Conservation (phyloP, 2,888 invertebrate species). For the Netelia inedita region DNA sequence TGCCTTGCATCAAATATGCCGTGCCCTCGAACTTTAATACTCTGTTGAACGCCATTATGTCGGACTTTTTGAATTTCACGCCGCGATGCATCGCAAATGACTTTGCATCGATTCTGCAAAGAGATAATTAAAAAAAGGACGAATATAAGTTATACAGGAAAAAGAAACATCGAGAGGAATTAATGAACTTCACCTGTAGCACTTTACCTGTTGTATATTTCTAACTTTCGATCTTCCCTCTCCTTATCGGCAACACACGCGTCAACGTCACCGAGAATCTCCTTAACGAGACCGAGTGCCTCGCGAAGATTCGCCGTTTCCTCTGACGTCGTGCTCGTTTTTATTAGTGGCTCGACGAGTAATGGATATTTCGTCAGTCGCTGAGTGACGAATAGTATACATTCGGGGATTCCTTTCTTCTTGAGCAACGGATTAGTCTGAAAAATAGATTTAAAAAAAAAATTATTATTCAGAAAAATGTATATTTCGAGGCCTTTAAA, state of each 20-base stretch:
- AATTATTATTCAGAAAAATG: slow-evolving; percentile 3
- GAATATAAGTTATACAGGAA: slow-evolving; percentile 1
- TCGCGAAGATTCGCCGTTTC: slow-evolving; percentile 93
- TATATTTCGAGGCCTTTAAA: background rate
- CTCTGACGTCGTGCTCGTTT: slow-evolving; percentile 94
- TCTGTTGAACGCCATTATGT: slow-evolving; percentile 93
- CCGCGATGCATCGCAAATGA: slow-evolving; percentile 94
- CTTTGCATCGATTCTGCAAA: slow-evolving; percentile 93
- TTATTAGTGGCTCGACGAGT: slow-evolving; percentile 95
- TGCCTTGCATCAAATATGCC: slow-evolving; percentile 95
- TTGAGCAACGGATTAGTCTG: slow-evolving; percentile 93
- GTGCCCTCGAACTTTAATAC: slow-evolving; percentile 95
- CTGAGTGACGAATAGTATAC: slow-evolving; percentile 97
- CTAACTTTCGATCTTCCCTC: slow-evolving; percentile 94
- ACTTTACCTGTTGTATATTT: slow-evolving; percentile 91
- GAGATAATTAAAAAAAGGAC: slow-evolving; percentile 20
- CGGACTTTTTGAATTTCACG: slow-evolving; percentile 97
- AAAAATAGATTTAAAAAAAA: slow-evolving; percentile 9
- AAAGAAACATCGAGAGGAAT: slow-evolving; percentile 21
- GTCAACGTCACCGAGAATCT: slow-evolving; percentile 96
- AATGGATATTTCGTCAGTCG: slow-evolving; percentile 97
- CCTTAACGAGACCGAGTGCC: slow-evolving; percentile 93
- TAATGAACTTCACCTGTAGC: slow-evolving; percentile 51
- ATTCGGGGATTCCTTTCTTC: slow-evolving; percentile 98
- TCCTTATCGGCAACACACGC: slow-evolving; percentile 97